phyloP scores from a whole-genome alignment of 2,797 vertebrate species.

The Alcedo atthis region DNA sequence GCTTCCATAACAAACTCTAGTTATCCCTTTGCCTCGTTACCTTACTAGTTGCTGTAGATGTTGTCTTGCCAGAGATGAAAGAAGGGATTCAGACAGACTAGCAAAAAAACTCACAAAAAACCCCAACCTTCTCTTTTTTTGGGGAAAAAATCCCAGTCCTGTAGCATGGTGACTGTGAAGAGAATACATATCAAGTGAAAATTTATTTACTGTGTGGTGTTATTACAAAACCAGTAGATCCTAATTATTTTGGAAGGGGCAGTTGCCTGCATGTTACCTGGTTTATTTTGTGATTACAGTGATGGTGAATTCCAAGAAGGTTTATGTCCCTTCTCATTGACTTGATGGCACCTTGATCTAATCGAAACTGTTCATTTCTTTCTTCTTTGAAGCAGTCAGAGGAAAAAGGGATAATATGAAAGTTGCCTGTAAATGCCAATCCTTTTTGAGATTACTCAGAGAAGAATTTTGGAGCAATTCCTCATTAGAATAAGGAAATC shows the following conservation, averaged over 20 bases:
- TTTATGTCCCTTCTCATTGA: neutral
- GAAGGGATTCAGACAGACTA: too few species aligned
- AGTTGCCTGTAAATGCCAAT: neutral
- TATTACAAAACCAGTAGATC: neutral
- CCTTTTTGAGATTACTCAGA: neutral
- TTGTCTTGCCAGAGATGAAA: neutral
- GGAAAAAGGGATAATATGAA: neutral
- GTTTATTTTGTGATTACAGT: neutral
- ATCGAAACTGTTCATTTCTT: neutral
- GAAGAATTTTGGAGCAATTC: neutral
- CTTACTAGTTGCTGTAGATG: neutral
- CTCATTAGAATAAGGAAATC: neutral
- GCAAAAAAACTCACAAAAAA: too few species aligned
- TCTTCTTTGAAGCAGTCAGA: neutral
- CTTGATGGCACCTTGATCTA: neutral
- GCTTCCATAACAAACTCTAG: neutral
- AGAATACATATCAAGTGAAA: neutral
- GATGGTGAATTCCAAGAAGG: neutral
- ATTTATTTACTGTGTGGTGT: fast-evolving
- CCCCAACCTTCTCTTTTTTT: neutral
- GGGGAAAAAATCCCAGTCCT: neutral
- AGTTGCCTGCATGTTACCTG: neutral
- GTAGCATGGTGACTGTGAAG: neutral
- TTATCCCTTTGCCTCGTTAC: neutral
- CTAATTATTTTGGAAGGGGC: neutral